Base-by-base conservation (phyloP, 2,797 vertebrate species). In the Eupleurogrammus muticus region DNA sequence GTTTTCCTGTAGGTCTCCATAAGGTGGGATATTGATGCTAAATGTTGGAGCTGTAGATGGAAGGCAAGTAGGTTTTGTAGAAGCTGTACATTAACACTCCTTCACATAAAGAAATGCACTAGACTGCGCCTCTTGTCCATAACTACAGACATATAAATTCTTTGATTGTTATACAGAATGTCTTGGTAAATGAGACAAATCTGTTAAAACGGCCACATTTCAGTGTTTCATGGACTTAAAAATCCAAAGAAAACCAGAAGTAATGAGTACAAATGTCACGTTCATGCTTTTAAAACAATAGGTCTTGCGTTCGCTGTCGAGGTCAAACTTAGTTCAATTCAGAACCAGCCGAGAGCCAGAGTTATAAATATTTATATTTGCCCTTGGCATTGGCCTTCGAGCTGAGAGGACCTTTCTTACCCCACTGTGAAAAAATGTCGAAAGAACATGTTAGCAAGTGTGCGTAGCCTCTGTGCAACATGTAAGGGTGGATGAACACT, bases 281-380 rank as follows among this genome's bases (percentile, higher is more conserved):
- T 56, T 73, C 16, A 21, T 36, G 0, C 12, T 28, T 44, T 51
- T 42, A 28, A 66, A 65, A 84, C 63, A 72, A 56, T 70, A 69
- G 48, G 40, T 23, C 40, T n/a, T 17, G 40, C 49, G 24, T 47
- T 42, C 35, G 42, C 11, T 44, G 47, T 7, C 6, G 9, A 64
- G 73, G 70, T 77, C 68, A 75, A 58, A 48, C 32, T 38, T 34
- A 38, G 71, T 64, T 77, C 16, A 32, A 62, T 79, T 64, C 34
- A 62, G 58, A 82, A 50, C 53, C 58, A 63, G 56, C 54, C 42
- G 28, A 64, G 61, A 64, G 76, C 44, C n/a, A 0, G 5, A 64
- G 58, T 72, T 75, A 44, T 80, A 83, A 85, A 80, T 81, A 80
- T 89, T 85, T 74, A 82, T 73, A 74, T 84, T 71, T 81, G 63